A percentile compares a stretch with the other conserved stretches of the same genome.
phyloP scores from a whole-genome alignment of 2,113 vertebrate species.

The Rhinoptilus africanus region DNA sequence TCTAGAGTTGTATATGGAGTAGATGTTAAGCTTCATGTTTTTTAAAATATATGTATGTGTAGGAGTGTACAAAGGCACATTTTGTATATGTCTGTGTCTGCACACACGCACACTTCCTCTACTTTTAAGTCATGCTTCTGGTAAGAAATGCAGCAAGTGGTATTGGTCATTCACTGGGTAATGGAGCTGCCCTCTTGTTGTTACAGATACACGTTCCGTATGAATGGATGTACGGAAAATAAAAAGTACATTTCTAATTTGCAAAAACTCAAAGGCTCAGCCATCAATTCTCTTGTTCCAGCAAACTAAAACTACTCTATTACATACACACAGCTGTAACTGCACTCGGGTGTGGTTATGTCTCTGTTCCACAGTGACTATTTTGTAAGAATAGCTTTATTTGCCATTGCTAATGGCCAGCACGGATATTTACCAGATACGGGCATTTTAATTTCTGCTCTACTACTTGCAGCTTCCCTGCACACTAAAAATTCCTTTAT shows the following conservation, averaged over 20 bases:
- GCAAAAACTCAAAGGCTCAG: neutral
- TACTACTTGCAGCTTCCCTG: neutral
- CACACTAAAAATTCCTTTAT: neutral
- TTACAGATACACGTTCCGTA: neutral
- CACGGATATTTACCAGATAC: neutral
- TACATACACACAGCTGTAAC: neutral
- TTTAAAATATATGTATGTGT: neutral
- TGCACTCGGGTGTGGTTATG: neutral
- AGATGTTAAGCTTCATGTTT: neutral
- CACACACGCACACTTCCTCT: neutral
- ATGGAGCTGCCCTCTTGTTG: neutral
- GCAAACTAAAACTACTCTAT: neutral
- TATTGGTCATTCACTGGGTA: neutral
- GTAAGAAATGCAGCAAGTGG: neutral
- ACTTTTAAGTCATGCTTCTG: neutral
- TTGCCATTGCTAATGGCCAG: neutral
- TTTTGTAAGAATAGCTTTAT: neutral
- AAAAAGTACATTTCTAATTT: neutral
- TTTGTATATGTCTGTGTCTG: neutral
- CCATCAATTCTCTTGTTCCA: neutral
- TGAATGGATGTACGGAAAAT: neutral
- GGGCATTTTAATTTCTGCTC: neutral
- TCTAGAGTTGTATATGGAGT: too few species aligned
- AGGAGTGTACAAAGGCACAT: neutral
- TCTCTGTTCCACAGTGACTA: neutral